A percentile compares a stretch with the other conserved stretches of the same genome.
These are phyloP conservation scores for Lysiphlebus fabarum DNA, from an alignment of 1,140 invertebrate species.

Conservation along the genomic window DNA sequence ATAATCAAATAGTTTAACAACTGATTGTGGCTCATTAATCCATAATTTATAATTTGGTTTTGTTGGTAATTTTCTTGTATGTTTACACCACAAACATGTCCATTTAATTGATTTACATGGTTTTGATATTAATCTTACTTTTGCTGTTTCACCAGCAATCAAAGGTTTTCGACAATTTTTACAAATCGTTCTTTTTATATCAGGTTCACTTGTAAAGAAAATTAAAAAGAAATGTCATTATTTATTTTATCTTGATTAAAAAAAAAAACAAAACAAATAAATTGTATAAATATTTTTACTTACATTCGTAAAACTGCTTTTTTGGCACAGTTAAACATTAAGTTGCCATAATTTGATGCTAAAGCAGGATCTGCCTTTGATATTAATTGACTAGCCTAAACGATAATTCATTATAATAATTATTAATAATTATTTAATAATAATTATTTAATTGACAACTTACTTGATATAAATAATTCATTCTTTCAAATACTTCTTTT, in stretches of 20 bases:
- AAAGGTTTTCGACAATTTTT: slow-evolving; percentile 48
- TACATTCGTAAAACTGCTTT: slow-evolving; percentile 50
- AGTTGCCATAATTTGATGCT: slow-evolving; percentile 43
- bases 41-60: slow-evolving; percentile 44
- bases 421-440: no score
- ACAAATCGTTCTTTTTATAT: slow-evolving; percentile 47
- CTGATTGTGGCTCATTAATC: slow-evolving; percentile 40
- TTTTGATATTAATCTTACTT: slow-evolving; percentile 43
- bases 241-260: no score
- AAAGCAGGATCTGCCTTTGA: slow-evolving; percentile 34
- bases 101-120: slow-evolving; percentile 44
- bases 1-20: slow-evolving; percentile 43
- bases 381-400: slow-evolving; percentile 42
- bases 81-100: slow-evolving; percentile 41
- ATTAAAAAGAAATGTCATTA: no score
- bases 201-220: slow-evolving; percentile 48
- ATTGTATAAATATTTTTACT: no score
- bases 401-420: no score
- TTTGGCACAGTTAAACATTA: slow-evolving; percentile 45
- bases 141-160: slow-evolving; percentile 49
- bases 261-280: not conserved
- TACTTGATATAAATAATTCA: slow-evolving; percentile 53
- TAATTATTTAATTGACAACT: no score
- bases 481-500: slow-evolving; percentile 49
- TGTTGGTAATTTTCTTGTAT: no score